Conservation (phyloP, 1,140 invertebrate species). For the Elysia chlorotica region DNA sequence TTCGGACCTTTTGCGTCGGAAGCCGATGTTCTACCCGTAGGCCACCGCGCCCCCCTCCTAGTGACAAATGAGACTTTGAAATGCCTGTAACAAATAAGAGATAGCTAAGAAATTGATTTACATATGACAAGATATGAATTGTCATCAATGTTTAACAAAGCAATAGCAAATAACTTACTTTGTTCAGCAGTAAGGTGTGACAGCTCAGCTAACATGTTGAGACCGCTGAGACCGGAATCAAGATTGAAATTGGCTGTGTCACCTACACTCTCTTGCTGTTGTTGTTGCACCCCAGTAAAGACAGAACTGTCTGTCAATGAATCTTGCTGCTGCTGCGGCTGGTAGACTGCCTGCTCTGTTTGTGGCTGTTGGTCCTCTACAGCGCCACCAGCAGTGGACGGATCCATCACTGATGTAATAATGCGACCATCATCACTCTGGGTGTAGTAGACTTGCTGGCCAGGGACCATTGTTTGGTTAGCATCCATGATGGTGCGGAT, state of each 20-base stretch:
- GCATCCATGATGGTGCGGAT: slow-evolving; percentile 23
- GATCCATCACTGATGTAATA: slow-evolving; percentile 23
- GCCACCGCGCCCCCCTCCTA: no score
- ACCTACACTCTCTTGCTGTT: neutral
- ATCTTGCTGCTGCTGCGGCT: neutral
- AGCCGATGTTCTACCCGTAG: no score
- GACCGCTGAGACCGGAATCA: slow-evolving; percentile 18
- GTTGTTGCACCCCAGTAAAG: neutral
- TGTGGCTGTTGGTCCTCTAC: slow-evolving; percentile 2
- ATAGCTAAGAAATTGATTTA: no score
- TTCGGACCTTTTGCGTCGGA: no score
- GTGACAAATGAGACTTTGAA: no score
- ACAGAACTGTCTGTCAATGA: neutral
- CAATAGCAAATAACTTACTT: slow-evolving; percentile 1
- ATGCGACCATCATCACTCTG: slow-evolving; percentile 22
- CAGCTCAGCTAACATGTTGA: slow-evolving; percentile 20
- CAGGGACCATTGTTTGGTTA: slow-evolving; percentile 22
- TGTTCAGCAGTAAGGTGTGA: slow-evolving; percentile 19
- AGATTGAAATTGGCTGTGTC: slow-evolving; percentile 5
- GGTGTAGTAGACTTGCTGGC: slow-evolving; percentile 22
- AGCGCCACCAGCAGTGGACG: slow-evolving; percentile 1
- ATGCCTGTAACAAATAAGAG: no score
- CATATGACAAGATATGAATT: no score
- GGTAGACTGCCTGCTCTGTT: neutral
- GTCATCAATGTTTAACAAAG: no score